Percentiles rank a stretch among this genome's conserved stretches.
These are phyloP conservation scores for Rhyacichthys aspro DNA, from an alignment of 2,797 vertebrate genomes.

Conservation along the genomic window DNA sequence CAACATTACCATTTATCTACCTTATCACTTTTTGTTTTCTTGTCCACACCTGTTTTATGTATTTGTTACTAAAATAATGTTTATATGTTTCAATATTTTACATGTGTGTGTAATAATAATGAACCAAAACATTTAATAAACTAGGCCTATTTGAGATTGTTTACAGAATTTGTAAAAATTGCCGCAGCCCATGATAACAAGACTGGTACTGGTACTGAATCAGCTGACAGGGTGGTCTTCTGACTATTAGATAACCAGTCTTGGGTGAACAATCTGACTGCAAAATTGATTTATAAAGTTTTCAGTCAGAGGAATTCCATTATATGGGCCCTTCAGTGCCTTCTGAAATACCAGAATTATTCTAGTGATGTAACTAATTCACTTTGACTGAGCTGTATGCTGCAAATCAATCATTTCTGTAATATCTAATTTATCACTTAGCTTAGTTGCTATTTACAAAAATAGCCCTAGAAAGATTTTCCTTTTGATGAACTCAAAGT, in stretches of 20 bases:
- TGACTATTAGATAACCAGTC: conserved; percentile 5
- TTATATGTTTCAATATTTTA: too few relatives aligned
- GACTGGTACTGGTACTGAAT: conserved; percentile 1
- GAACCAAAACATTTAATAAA: not conserved
- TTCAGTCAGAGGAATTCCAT: conserved; percentile 3
- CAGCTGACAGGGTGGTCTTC: conserved; percentile 15
- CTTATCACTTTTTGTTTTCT: too few relatives aligned
- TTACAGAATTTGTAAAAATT: not conserved
- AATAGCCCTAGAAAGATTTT: conserved; percentile 14
- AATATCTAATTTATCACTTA: conserved; percentile 8
- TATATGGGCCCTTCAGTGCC: conserved; percentile 12
- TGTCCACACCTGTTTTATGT: too few relatives aligned
- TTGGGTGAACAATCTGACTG: conserved; percentile 15
- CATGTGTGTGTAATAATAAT: too few relatives aligned
- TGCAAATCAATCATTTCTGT: not conserved
- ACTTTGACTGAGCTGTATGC: not conserved
- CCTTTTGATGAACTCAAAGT: conserved; percentile 23
- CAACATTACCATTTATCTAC: too few relatives aligned
- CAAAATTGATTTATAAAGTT: conserved; percentile 20
- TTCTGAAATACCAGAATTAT: conserved; percentile 7
- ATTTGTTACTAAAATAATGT: too few relatives aligned
- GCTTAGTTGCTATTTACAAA: not conserved
- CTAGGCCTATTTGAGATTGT: not conserved
- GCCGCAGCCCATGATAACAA: not conserved
- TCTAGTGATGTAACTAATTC: not conserved